These are phyloP conservation scores for Pogona vitticeps DNA, from an alignment of 2,113 vertebrate species.

Conservation along the genomic window DNA sequence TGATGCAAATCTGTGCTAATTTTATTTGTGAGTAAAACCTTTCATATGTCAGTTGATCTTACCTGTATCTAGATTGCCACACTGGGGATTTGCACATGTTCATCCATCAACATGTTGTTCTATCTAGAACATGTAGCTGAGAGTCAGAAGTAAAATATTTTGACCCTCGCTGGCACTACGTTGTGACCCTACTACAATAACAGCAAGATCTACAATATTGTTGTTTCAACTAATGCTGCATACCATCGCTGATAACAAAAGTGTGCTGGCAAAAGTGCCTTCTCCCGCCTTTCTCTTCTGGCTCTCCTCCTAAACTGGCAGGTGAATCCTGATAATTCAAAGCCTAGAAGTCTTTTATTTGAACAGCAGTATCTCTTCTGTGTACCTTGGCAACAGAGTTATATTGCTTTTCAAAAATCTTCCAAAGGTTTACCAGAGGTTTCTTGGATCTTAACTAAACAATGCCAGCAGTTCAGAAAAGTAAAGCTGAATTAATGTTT, in stretches of 20 bases:
- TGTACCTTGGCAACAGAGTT: conserved; percentile 67
- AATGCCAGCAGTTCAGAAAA: conserved; percentile 58
- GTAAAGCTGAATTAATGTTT: conserved; percentile 57
- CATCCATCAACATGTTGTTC: neutral
- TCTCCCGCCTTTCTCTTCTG: conserved; percentile 69
- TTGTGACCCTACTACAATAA: neutral
- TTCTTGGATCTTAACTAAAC: conserved; percentile 68
- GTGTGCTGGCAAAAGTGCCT: conserved; percentile 71
- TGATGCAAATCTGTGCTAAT: too few species aligned
- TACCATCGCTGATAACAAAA: conserved; percentile 47
- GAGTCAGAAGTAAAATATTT: conserved; percentile 13
- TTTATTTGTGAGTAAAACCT: too few species aligned
- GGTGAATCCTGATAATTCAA: conserved; percentile 72
- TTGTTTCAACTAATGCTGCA: conserved; percentile 7
- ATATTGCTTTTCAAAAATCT: conserved; percentile 68
- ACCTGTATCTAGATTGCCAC: neutral
- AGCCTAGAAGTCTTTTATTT: conserved; percentile 75
- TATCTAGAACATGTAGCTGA: neutral
- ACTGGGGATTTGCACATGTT: neutral
- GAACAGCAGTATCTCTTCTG: conserved; percentile 56
- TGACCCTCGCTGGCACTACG: neutral
- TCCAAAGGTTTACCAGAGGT: conserved; percentile 66
- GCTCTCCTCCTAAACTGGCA: conserved; percentile 74
- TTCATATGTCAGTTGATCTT: neutral
- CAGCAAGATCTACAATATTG: conserved; percentile 4